Percentiles rank a stretch among this genome's conserved stretches.
Evolutionary conservation across 2,113 vertebrate species (phyloP).

Genomic region (Scortum barcoo): DNA sequence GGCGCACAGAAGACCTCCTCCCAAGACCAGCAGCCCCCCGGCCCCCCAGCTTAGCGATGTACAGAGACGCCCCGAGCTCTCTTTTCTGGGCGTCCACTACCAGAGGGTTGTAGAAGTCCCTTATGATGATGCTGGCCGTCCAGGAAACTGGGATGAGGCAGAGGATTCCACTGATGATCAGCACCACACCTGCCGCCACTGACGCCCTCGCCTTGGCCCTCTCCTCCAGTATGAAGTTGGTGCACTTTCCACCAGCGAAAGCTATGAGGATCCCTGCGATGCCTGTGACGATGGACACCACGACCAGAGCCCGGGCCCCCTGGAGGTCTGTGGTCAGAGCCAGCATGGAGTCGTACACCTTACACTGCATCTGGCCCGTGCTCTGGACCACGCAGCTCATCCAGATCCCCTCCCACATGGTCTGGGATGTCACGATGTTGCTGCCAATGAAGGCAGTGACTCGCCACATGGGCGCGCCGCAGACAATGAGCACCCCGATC

Average conservation of each 20-base stretch:
- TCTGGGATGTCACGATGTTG: conserved; percentile 81
- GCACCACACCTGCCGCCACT: conserved; percentile 84
- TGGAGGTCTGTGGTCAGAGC: conserved; percentile 78
- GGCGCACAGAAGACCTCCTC: conserved; percentile 89
- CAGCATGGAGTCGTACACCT: conserved; percentile 81
- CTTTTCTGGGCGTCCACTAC: conserved; percentile 64
- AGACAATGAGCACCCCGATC: conserved; percentile 72
- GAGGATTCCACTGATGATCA: conserved; percentile 87
- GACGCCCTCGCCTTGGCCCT: conserved; percentile 86
- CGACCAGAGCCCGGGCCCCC: conserved; percentile 79
- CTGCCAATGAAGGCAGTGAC: conserved; percentile 79
- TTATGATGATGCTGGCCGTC: conserved; percentile 89
- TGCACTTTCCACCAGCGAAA: conserved; percentile 88
- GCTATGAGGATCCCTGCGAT: conserved; percentile 68
- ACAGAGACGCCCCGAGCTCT: conserved; percentile 88
- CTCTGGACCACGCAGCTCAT: conserved; percentile 83
- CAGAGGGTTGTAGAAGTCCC: conserved; percentile 88
- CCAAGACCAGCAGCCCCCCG: conserved; percentile 84
- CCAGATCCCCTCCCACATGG: conserved; percentile 83
- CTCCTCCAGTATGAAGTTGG: conserved; percentile 89
- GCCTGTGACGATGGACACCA: conserved; percentile 86
- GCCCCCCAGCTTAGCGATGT: conserved; percentile 92
- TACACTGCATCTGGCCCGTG: conserved; percentile 84
- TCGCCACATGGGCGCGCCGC: conserved; percentile 78
- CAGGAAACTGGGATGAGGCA: conserved; percentile 89